A percentile compares a stretch with the other conserved stretches of the same genome.
These are phyloP conservation scores for Ophion ellenae DNA, from an alignment of 2,888 invertebrate species.

Conservation along the genomic window DNA sequence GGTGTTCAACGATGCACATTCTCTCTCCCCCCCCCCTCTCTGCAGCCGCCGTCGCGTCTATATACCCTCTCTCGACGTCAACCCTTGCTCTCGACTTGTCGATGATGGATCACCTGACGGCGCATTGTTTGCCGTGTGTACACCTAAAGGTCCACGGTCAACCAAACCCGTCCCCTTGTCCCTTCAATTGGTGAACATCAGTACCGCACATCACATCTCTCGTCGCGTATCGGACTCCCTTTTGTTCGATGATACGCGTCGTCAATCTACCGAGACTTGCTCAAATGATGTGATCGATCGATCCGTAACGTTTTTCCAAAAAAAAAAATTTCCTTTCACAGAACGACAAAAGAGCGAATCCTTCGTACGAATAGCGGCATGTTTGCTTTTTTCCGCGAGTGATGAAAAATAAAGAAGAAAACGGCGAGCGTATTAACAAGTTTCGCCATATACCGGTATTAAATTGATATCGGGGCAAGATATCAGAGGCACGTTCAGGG, in stretches of 20 bases:
- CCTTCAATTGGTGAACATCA: slow-evolving; percentile 53
- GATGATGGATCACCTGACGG: slow-evolving; percentile 77
- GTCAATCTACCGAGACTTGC: slow-evolving; percentile 17
- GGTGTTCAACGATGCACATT: slow-evolving; percentile 59
- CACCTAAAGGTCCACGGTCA: slow-evolving; percentile 70
- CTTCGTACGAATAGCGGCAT: background rate
- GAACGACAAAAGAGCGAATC: slow-evolving; percentile 8
- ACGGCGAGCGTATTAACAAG: slow-evolving; percentile 6
- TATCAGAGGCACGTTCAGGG: slow-evolving; percentile 75
- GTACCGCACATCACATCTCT: slow-evolving; percentile 50
- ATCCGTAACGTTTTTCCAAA: slow-evolving; percentile 58
- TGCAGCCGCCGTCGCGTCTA: slow-evolving; percentile 33
- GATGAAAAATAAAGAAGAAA: background rate
- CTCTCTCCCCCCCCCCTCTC: slow-evolving; percentile 18
- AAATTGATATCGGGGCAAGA: slow-evolving; percentile 75
- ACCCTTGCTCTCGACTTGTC: slow-evolving; percentile 75
- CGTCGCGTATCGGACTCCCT: slow-evolving; percentile 64
- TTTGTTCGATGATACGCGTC: slow-evolving; percentile 61
- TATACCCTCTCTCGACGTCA: slow-evolving; percentile 72
- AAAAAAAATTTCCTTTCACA: slow-evolving; percentile 36
- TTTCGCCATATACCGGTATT: slow-evolving; percentile 64
- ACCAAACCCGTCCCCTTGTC: slow-evolving; percentile 68
- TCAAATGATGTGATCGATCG: slow-evolving; percentile 70
- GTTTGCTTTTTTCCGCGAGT: background rate
- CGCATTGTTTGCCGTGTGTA: slow-evolving; percentile 70